phyloP scores from a whole-genome alignment of 2,113 vertebrate species.

The Sorex araneus region DNA sequence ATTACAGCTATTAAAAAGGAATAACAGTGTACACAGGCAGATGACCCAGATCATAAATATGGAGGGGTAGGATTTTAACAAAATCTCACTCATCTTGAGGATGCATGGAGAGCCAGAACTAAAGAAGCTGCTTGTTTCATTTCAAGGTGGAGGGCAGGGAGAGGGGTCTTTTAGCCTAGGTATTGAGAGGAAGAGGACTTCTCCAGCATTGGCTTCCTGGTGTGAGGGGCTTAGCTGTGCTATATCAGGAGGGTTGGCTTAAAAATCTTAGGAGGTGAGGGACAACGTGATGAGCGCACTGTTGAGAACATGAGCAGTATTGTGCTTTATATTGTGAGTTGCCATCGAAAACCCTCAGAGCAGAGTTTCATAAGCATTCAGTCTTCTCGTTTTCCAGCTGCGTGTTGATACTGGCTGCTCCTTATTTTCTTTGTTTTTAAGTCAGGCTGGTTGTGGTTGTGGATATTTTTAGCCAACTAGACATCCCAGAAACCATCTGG shows the following conservation, averaged over 20 bases:
- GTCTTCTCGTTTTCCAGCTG: slow-evolving; percentile 57
- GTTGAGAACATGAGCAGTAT: not conserved
- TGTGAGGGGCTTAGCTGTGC: not conserved
- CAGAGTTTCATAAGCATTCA: slow-evolving; percentile 51
- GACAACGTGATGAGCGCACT: slow-evolving; percentile 3
- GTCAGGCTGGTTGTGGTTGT: slow-evolving; percentile 50
- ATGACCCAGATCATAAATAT: slow-evolving; percentile 20
- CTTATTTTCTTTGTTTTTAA: slow-evolving; percentile 71
- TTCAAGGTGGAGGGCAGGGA: not conserved
- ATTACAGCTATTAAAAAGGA: not conserved
- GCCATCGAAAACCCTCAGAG: slow-evolving; percentile 59
- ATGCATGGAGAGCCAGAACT: not conserved
- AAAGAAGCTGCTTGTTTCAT: slow-evolving; percentile 26
- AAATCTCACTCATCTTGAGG: slow-evolving; percentile 10
- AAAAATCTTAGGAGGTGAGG: slow-evolving; percentile 2
- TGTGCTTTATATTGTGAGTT: slow-evolving; percentile 26
- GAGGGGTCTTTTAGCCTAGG: not conserved
- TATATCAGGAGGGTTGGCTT: not conserved
- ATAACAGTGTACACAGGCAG: not conserved
- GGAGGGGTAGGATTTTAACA: not conserved
- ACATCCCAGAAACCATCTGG: slow-evolving; percentile 74
- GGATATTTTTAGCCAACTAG: slow-evolving; percentile 70
- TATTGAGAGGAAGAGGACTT: not conserved
- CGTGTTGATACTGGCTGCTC: slow-evolving; percentile 50
- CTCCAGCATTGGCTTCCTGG: not conserved